Evolutionary conservation across 1,140 invertebrate species (phyloP), one percentile per base, ranked within the genome.

Genomic region (Asbolus verrucosus): DNA sequence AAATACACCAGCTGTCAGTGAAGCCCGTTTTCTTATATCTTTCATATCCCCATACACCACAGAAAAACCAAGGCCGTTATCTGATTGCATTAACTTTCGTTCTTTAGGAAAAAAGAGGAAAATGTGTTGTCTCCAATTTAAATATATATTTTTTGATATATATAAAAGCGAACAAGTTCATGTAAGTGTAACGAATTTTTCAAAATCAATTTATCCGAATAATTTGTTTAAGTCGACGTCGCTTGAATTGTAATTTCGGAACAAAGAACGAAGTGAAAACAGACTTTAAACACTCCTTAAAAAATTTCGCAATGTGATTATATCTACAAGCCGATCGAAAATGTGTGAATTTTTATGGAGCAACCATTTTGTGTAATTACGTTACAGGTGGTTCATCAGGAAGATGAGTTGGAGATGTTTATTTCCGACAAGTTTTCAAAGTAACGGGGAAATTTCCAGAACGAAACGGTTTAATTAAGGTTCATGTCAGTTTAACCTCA

Each of bases 1-100:
- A 54, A 54, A 54, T 54, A 54, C 46, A 54, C 46, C 46, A 54
- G 46, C 46, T 54, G 46, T 54, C 46, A 54, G 46, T 54, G 21
- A 54, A 54, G 27, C 46, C 46, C 46, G 46, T 54, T 54, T 54
- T 54, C 46, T 54, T 54, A 54, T 54, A 54, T 54, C 46, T 54
- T 54, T 54, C 46, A 54, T 54, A 54, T 54, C 46, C 46, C 46
- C 14, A 54, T 54, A 54, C 46, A 54, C 46, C 46, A 21, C 46
- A 54, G 19, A 54, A 54, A 54, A 54, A 54, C 46, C 46, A 24
- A 54, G 19, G 21, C 46, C 46, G 46, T 54, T 54, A 54, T 54
- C 46, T 54, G 46, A 54, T 54, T 54, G 46, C 46, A 54, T 54
- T 54, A 54, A 54, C 46, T 54, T 54, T 54, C 46, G 46, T 54